Conservation (phyloP, 2,113 vertebrate species). For the Muscicapa adusta region DNA sequence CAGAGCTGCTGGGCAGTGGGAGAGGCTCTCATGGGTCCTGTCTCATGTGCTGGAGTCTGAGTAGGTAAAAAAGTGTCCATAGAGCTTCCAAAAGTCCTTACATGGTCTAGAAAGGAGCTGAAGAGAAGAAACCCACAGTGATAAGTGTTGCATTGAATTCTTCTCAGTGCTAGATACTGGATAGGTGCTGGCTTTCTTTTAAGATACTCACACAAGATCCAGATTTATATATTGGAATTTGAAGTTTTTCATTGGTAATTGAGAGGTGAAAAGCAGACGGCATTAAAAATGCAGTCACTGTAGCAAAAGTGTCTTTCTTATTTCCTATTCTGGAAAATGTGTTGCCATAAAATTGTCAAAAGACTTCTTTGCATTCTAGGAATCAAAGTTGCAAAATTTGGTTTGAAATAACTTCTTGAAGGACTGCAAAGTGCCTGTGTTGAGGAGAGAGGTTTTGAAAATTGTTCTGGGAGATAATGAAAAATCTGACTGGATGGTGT, state of each 20-base stretch:
- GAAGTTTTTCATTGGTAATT: not conserved
- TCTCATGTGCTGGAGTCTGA: not conserved
- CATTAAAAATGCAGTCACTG: not conserved
- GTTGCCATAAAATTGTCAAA: not conserved
- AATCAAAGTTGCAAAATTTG: not conserved
- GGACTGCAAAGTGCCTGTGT: not conserved
- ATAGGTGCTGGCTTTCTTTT: not conserved
- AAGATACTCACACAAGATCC: not conserved
- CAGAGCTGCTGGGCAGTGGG: not conserved
- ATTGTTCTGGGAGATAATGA: not conserved
- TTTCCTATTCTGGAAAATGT: not conserved
- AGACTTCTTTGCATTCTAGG: not conserved
- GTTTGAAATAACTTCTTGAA: not conserved
- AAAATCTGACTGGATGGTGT: not conserved
- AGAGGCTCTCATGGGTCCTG: not conserved
- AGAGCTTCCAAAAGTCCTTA: not conserved
- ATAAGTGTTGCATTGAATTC: not conserved
- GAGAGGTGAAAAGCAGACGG: not conserved
- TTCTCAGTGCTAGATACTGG: not conserved
- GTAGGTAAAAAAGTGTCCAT: not conserved
- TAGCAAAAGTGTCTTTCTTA: not conserved
- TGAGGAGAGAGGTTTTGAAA: not conserved
- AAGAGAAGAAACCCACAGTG: not conserved
- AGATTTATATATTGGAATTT: not conserved
- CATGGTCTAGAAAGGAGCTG: rapidly evolving